A percentile compares a stretch with the other conserved stretches of the same genome.
These are phyloP conservation scores for Dasyornis broadbenti DNA, from an alignment of 2,113 vertebrate species.

Conservation along the genomic window DNA sequence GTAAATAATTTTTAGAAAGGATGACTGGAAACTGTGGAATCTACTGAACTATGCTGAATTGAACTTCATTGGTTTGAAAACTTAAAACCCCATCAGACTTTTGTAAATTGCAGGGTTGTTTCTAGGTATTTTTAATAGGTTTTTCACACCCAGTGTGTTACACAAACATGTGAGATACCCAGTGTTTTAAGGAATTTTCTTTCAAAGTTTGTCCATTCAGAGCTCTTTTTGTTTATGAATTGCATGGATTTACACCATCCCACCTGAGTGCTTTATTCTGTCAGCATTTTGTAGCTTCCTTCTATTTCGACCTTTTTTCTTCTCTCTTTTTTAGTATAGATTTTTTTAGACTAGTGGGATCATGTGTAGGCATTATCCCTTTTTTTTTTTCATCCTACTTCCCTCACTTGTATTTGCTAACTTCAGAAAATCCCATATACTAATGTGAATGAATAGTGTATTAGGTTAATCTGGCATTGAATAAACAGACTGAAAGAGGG, in stretches of 20 bases:
- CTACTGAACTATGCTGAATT: not conserved
- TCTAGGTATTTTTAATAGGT: not conserved
- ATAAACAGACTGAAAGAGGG: not conserved
- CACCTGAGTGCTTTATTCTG: not conserved
- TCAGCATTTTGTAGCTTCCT: not conserved
- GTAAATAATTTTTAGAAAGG: not conserved
- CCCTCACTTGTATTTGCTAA: not conserved
- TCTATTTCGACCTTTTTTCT: not conserved
- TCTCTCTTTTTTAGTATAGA: not conserved
- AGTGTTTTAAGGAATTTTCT: not conserved
- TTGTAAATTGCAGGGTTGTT: not conserved
- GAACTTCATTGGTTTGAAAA: not conserved
- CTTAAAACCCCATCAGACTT: not conserved
- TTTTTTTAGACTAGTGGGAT: not conserved
- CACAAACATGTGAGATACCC: not conserved
- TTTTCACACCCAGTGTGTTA: accelerated
- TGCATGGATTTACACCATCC: not conserved
- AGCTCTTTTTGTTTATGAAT: not conserved
- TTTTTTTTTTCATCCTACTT: not conserved
- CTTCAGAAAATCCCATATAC: not conserved
- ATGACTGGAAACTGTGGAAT: not conserved
- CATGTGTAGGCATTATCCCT: not conserved
- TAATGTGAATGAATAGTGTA: not conserved
- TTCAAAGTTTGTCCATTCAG: not conserved
- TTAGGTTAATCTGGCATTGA: not conserved